Evolutionary conservation across 2,797 vertebrate species (phyloP), one percentile per base, ranked within the genome.

Genomic region (Characodon lateralis): DNA sequence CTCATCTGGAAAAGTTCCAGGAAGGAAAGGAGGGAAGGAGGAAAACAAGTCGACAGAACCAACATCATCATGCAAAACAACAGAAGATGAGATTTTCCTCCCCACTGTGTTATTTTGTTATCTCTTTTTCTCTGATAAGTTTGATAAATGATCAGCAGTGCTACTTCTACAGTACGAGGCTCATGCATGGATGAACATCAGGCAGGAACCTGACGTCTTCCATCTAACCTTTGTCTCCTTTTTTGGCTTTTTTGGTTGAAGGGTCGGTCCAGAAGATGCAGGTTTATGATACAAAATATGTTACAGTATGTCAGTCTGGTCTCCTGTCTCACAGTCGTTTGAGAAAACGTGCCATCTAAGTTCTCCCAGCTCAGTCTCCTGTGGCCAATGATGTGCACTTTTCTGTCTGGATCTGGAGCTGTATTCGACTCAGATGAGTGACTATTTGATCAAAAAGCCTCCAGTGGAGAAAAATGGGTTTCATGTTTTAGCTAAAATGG

Each of bases 281-380:
- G 91, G 93, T 90, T 92, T 96, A 95, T 95, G 93, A 94, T 95
- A 95, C 94, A 96, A 95, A 95, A 94, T 94, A 95, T 95, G 91
- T 95, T 95, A 96, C 94, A 96, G 84, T 92, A 84, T 90, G 91
- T 91, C 89, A 87, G 85, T 76, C 83, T 87, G 4, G 39, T 83
- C 78, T 83, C 43, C 75, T 0, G 77, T 71, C 72, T 9, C 59
- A 41, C 85, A 65, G 13, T 61, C 72, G 77, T 68, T 2, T 41
- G 18, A 82, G 71, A 81, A 83, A 80, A 84, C 20, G 46, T 22
- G 13, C 58, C 63, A 0, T 56, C 56, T n/a, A 41, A 70, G 59
- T 0, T 0, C 72, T 74, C 2, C 0, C 43, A 22, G 84, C 71
- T 68, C 20, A 76, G 66, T 35, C 35, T 35, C 35, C 35, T 35